Evolutionary conservation across 2,888 invertebrate genomes (phyloP).

Genomic region (Caenorhabditis virilis): DNA sequence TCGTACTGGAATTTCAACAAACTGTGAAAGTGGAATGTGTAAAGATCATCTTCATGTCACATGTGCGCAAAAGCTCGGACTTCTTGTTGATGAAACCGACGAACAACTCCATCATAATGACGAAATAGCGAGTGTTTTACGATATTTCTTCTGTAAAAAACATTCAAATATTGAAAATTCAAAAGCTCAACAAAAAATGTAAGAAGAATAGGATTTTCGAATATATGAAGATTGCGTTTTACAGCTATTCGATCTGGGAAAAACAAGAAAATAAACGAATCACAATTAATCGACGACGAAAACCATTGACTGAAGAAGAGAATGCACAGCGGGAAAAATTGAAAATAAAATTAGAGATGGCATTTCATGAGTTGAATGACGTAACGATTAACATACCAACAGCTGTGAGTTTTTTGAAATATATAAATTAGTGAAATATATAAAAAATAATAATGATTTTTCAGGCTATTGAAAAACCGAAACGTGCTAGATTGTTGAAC

Average conservation of each 20-base stretch:
- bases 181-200: slow-evolving; percentile 37
- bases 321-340: slow-evolving; percentile 28
- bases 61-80: slow-evolving; percentile 73
- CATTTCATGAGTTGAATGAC: not conserved
- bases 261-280: slow-evolving; percentile 8
- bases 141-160: slow-evolving; percentile 57
- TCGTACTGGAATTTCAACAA: slow-evolving; percentile 90
- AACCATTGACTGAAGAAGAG: slow-evolving; percentile 38
- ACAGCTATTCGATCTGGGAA: slow-evolving; percentile 3
- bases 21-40: slow-evolving; percentile 98
- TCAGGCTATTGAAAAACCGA: slow-evolving; percentile 6
- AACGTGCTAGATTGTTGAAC: slow-evolving; percentile 31
- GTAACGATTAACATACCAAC: slow-evolving; percentile 6
- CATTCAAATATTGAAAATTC: slow-evolving; percentile 49
- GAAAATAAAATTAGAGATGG: slow-evolving; percentile 5
- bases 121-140: slow-evolving; percentile 26
- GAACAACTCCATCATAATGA: slow-evolving; percentile 30
- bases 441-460: not conserved
- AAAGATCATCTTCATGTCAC: slow-evolving; percentile 95
- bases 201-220: slow-evolving; percentile 4
- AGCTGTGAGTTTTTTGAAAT: not conserved
- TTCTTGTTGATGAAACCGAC: slow-evolving; percentile 51
- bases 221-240: not conserved
- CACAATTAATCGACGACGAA: slow-evolving; percentile 18
- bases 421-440: not conserved